Percentiles rank a stretch among this genome's conserved stretches.
Evolutionary conservation across 2,888 invertebrate species (phyloP).

Genomic region (Mystacides longicornis): DNA sequence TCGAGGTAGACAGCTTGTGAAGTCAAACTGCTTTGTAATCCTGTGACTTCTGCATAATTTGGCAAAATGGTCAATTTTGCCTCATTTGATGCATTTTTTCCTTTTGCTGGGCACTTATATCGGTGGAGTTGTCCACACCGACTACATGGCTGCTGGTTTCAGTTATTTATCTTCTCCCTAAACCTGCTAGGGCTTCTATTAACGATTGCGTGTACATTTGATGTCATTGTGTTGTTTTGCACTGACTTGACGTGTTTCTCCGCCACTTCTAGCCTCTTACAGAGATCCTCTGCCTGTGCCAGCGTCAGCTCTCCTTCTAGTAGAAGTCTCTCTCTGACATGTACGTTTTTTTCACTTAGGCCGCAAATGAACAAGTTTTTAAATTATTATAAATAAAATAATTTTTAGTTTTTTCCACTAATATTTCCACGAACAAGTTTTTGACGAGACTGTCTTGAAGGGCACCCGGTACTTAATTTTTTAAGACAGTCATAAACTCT

Average conservation of each 20-base stretch:
- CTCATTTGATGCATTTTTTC: not conserved
- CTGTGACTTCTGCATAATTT: not conserved
- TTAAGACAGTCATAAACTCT: not conserved
- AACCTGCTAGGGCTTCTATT: no score
- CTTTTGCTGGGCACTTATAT: not conserved
- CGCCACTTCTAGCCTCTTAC: not conserved
- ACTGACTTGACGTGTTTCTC: not conserved
- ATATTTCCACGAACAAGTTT: no score
- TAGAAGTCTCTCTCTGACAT: not conserved
- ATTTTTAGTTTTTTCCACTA: no score
- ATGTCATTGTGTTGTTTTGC: not conserved
- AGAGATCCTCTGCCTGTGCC: not conserved
- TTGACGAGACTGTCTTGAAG: no score
- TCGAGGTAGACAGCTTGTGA: no score
- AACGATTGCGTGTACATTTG: no score
- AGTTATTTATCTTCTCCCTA: no score
- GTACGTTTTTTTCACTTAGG: not conserved
- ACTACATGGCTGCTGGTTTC: not conserved
- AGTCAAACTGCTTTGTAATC: no score
- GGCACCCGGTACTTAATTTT: not conserved
- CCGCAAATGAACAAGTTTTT: not conserved
- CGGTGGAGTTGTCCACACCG: not conserved
- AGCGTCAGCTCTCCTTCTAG: not conserved
- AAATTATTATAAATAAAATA: not conserved
- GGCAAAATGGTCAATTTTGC: not conserved